Base-by-base conservation (phyloP, 2,888 invertebrate genomes). In the Neelides folsomi region DNA sequence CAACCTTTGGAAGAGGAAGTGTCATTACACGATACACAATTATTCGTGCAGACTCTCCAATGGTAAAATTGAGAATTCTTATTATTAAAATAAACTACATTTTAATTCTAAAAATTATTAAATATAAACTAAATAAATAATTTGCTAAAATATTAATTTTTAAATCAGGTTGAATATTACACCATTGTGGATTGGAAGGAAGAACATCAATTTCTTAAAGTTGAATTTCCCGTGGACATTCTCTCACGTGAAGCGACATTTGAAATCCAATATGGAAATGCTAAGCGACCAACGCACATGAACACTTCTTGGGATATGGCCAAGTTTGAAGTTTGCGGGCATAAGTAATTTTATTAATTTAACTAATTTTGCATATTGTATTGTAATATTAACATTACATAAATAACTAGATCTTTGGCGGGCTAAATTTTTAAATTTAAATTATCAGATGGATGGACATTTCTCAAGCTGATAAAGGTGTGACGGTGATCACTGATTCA, bases 251-350 rank as follows among this genome's bases (percentile, higher is more conserved):
- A 68, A 20, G 73, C 72, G 5, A 70, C 71, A 0, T 75, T 72
- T 60, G 74, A 74, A 49, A 71, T 71, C 15, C 75, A 75, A 16
- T 73, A 68, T 66, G 74, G 75, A 1, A 69, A 70, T 55, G 51
- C 73, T 3, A 66, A 68, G 51, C 61, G 74, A 19, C 71, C 73
- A 0, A 73, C 71, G n/a, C 73, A 74, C 57, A 67, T 63, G 44
- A 75, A 75, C 63, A 75, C 74, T 10, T 71, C 72, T 12, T 75
- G 74, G 74, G 74, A 75, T 60, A 70, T 69, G 58, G 73, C 74
- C 7, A 69, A 68, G 58, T 74, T 67, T 67, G 74, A 74, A 68
- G 73, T 74, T 6, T 74, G 72, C 67, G 72, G 71, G 35, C 74
- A 75, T 63, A 72, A 72, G 57, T 63, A 39, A 45, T 57, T n/a